Evolutionary conservation across 2,888 invertebrate genomes (phyloP).

Genomic region (Thumatha senex): DNA sequence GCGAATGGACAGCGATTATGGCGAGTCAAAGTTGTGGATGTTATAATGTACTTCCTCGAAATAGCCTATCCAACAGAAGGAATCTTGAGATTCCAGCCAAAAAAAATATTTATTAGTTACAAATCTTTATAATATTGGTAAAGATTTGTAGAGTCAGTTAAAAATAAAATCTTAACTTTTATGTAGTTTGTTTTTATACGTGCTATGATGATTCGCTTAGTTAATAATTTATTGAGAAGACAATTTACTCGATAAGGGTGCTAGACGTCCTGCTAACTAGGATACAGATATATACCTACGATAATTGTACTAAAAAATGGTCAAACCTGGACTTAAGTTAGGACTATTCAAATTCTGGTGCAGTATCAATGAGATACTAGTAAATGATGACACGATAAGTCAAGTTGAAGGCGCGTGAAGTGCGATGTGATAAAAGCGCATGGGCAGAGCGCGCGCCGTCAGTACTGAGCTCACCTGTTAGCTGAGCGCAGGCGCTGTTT

Average conservation of each 20-base stretch:
- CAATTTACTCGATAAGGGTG: too few species aligned
- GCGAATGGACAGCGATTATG: too few species aligned
- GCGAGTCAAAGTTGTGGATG: not conserved
- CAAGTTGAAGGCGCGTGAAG: constrained; percentile 75
- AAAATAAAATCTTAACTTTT: too few species aligned
- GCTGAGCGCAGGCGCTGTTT: constrained; percentile 61
- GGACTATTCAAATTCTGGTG: constrained; percentile 3
- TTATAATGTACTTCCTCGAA: not conserved
- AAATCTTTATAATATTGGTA: too few species aligned
- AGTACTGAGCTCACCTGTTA: constrained; percentile 68
- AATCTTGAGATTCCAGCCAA: too few species aligned
- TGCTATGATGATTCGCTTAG: too few species aligned
- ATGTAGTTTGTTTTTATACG: too few species aligned
- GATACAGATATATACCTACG: not conserved
- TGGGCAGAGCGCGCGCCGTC: constrained; percentile 67
- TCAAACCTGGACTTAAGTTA: not conserved
- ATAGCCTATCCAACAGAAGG: too few species aligned
- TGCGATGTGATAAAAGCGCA: constrained; percentile 78
- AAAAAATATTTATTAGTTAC: too few species aligned
- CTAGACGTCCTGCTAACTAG: not conserved
- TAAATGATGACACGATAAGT: constrained; percentile 50
- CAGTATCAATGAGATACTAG: constrained; percentile 16
- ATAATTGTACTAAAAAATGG: not conserved
- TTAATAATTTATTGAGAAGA: too few species aligned
- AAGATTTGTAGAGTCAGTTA: too few species aligned